These are phyloP conservation scores for Proterorhinus semilunaris DNA, from an alignment of 2,113 vertebrate genomes.

Conservation along the genomic window DNA sequence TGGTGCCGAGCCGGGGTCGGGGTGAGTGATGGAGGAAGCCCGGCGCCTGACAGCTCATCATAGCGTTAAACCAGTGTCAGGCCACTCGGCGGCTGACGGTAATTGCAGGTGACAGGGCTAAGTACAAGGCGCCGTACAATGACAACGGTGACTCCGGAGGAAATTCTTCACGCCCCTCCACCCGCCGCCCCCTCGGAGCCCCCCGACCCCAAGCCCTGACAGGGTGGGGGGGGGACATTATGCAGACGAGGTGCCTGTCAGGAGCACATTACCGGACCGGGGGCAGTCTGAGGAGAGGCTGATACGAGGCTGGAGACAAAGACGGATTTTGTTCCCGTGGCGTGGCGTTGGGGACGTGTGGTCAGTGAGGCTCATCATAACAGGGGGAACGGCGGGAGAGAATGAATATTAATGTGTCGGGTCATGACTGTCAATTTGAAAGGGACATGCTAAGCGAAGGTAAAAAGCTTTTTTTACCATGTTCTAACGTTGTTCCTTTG, in stretches of 20 bases:
- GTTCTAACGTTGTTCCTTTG: too few relatives aligned
- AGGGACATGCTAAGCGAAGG: too few relatives aligned
- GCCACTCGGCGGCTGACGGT: slow-evolving; percentile 60
- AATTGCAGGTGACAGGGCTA: slow-evolving; percentile 77
- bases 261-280: slow-evolving; percentile 22
- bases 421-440: background rate
- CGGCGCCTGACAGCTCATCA: slow-evolving; percentile 60
- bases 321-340: background rate
- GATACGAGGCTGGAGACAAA: slow-evolving; percentile 17
- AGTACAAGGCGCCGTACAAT: slow-evolving; percentile 66
- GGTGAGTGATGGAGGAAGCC: slow-evolving; percentile 30
- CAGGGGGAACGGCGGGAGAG: background rate
- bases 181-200: background rate
- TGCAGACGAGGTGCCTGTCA: slow-evolving; percentile 57
- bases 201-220: slow-evolving; percentile 52
- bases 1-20: slow-evolving; percentile 14
- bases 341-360: background rate
- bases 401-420: background rate
- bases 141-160: slow-evolving; percentile 67
- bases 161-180: slow-evolving; percentile 63
- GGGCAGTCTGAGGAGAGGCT: slow-evolving; percentile 11
- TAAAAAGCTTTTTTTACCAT: too few relatives aligned
- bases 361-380: background rate
- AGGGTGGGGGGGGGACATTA: slow-evolving; percentile 56
- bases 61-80: slow-evolving; percentile 60